phyloP scores from a whole-genome alignment of 2,113 vertebrate species.

The Gymnocephalus cernua region DNA sequence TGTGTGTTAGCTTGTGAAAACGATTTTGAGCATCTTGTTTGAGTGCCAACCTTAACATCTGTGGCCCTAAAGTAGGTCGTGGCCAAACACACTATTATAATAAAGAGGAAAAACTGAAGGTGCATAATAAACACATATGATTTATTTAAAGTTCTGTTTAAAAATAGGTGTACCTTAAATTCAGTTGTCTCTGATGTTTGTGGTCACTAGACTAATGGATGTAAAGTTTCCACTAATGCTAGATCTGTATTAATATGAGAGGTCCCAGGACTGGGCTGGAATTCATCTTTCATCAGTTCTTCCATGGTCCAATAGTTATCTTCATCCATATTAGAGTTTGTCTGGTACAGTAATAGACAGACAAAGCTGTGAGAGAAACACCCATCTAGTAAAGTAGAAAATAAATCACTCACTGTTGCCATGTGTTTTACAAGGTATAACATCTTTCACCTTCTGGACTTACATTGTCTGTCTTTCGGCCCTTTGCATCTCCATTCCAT shows the following conservation, averaged over 20 bases:
- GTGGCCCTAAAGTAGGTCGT: not conserved
- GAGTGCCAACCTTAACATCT: not conserved
- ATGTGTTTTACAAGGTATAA: conserved; percentile 26
- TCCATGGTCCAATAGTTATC: conserved; percentile 56
- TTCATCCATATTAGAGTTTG: conserved; percentile 48
- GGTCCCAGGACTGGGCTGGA: conserved; percentile 67
- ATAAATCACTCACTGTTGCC: conserved; percentile 17
- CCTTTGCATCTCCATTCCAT: conserved; percentile 54
- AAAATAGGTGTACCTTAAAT: conserved; percentile 8
- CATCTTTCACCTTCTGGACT: conserved; percentile 45
- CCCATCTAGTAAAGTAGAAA: conserved; percentile 17
- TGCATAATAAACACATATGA: not conserved
- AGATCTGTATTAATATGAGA: conserved; percentile 8
- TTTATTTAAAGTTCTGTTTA: not conserved
- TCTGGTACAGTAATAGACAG: not conserved
- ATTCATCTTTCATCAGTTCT: conserved; percentile 71
- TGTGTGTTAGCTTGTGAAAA: not conserved
- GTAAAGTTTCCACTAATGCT: not conserved
- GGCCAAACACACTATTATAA: conserved; percentile 8
- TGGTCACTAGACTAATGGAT: not conserved
- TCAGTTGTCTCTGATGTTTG: not conserved
- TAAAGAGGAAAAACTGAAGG: not conserved
- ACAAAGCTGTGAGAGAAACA: conserved; percentile 6
- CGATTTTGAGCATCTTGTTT: not conserved
- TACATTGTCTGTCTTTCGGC: conserved; percentile 33